Evolutionary conservation across 1,140 invertebrate species (phyloP).

Genomic region (Heliconius hermathena): DNA sequence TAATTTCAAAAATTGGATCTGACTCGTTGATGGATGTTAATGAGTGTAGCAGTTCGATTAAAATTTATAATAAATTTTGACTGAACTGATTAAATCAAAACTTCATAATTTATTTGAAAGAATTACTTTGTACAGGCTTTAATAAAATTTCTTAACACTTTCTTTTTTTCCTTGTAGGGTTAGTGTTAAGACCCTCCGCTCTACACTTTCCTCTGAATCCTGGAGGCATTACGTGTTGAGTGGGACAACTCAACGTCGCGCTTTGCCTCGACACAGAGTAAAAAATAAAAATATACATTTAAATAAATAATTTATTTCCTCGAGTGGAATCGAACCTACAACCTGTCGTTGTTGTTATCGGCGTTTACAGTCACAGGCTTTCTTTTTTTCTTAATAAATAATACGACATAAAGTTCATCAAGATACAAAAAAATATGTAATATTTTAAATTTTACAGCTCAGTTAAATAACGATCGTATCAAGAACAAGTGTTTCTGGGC

Average conservation of each 20-base stretch:
- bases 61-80: background rate
- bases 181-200: too few relatives aligned
- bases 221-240: too few relatives aligned
- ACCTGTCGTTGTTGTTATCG: too few relatives aligned
- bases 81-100: background rate
- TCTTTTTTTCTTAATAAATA: background rate
- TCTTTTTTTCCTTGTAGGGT: too few relatives aligned
- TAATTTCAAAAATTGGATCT: background rate
- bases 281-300: too few relatives aligned
- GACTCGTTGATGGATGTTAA: background rate
- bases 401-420: slow-evolving; percentile 24
- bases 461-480: slow-evolving; percentile 41
- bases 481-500: slow-evolving; percentile 38
- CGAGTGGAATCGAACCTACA: too few relatives aligned
- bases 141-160: background rate
- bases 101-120: background rate
- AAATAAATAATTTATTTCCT: too few relatives aligned
- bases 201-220: too few relatives aligned
- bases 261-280: too few relatives aligned
- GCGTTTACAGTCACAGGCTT: too few relatives aligned
- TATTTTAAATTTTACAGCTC: slow-evolving; percentile 24
- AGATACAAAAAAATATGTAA: slow-evolving; percentile 24
- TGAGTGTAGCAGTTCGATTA: background rate
- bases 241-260: too few relatives aligned
- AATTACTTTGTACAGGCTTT: background rate